Evolutionary conservation across 1,140 invertebrate genomes (phyloP).

Genomic region (Orussus abietinus): DNA sequence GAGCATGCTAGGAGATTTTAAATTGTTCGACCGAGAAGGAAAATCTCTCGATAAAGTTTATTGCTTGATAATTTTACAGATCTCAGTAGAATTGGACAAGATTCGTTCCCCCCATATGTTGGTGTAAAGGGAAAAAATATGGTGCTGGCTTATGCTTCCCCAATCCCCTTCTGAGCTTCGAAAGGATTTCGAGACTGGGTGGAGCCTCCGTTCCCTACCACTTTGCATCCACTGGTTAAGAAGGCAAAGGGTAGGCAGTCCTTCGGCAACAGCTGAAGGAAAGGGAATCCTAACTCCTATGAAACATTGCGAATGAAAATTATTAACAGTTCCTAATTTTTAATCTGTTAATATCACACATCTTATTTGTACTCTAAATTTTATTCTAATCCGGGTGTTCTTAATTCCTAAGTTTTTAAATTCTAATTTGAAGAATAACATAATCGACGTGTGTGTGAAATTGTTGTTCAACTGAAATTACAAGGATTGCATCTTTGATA

Average conservation of each 20-base stretch:
- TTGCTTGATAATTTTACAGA: background rate
- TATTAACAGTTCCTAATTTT: conserved; percentile 1
- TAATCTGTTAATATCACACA: conserved; percentile 1
- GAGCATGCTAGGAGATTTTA: too few species aligned
- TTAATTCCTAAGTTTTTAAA: conserved; percentile 10
- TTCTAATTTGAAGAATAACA: conserved; percentile 10
- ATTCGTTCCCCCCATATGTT: background rate
- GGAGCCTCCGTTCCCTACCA: conserved; percentile 40
- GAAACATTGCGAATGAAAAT: conserved; percentile 11
- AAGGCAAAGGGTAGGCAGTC: conserved; percentile 32
- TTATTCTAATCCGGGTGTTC: background rate
- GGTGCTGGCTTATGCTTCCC: conserved; percentile 1
- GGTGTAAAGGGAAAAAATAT: conserved; percentile 9
- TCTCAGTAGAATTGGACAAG: background rate
- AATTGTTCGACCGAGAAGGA: background rate
- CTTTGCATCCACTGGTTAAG: conserved; percentile 34
- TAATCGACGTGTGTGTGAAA: too few species aligned
- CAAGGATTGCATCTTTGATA: too few species aligned
- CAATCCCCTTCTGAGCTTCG: background rate
- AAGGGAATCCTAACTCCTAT: conserved; percentile 23
- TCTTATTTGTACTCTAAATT: background rate
- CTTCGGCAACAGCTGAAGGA: conserved; percentile 23
- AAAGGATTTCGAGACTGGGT: conserved; percentile 24
- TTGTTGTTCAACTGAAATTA: too few species aligned
- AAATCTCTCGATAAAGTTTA: conserved; percentile 5